phyloP scores from a whole-genome alignment of 1,140 invertebrate genomes.

The Macrobrachium rosenbergii region DNA sequence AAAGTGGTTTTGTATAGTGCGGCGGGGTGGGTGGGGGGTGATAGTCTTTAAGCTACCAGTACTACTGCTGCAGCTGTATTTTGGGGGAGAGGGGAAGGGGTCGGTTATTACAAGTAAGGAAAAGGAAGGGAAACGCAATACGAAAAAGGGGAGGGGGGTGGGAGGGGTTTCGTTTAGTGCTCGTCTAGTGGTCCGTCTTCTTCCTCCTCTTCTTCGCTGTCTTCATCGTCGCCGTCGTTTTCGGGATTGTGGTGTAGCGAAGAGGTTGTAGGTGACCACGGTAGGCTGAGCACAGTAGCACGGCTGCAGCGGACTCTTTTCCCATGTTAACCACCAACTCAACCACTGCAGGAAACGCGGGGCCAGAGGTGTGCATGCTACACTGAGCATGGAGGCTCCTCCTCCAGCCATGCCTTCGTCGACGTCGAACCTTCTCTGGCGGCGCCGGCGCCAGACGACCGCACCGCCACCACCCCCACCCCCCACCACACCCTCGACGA shows the following conservation, averaged over 20 bases:
- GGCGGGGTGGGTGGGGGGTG: too few relatives aligned
- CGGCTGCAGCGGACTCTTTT: neutral
- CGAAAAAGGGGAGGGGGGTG: neutral
- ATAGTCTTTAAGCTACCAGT: too few relatives aligned
- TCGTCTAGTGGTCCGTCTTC: too few relatives aligned
- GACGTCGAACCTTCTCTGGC: neutral
- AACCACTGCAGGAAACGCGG: constrained; percentile 9
- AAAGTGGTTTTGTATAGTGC: too few relatives aligned
- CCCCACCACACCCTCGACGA: too few relatives aligned
- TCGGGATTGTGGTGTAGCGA: neutral
- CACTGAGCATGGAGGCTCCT: neutral
- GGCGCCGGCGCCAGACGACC: neutral
- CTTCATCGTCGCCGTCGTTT: neutral
- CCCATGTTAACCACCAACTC: neutral
- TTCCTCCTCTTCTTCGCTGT: neutral
- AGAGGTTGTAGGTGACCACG: constrained; percentile 7
- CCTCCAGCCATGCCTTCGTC: neutral
- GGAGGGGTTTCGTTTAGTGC: neutral
- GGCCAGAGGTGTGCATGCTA: constrained; percentile 24
- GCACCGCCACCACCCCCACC: too few relatives aligned
- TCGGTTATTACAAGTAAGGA: neutral
- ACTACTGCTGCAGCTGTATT: too few relatives aligned
- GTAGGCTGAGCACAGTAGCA: constrained; percentile 16
- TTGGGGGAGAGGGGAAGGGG: neutral
- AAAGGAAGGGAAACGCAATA: neutral